These are phyloP conservation scores for Smittia aterrima DNA, from an alignment of 2,888 invertebrate species.

Conservation along the genomic window DNA sequence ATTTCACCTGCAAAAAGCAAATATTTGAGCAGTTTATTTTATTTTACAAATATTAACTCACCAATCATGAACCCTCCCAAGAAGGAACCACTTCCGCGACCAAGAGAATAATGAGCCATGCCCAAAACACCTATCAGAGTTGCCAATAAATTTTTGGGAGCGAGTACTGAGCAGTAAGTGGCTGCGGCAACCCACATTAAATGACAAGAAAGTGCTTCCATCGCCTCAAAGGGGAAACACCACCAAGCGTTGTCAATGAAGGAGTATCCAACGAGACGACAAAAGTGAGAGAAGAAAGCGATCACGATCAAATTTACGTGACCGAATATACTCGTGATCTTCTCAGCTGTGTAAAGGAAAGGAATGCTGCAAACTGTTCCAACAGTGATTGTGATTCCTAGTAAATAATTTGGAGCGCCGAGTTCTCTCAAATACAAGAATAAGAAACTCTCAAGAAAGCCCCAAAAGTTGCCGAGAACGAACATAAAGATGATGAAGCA, in stretches of 20 bases:
- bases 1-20: conserved; percentile 52
- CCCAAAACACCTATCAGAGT: conserved; percentile 84
- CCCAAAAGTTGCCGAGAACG: conserved; percentile 81
- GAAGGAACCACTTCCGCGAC: conserved; percentile 78
- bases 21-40: too few relatives aligned
- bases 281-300: conserved; percentile 81
- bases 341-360: conserved; percentile 79
- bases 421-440: conserved; percentile 82
- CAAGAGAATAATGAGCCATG: conserved; percentile 85
- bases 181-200: conserved; percentile 90
- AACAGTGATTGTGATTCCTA: conserved; percentile 83
- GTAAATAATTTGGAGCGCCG: conserved; percentile 76
- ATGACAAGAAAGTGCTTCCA: conserved; percentile 81
- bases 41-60: too few relatives aligned
- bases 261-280: conserved; percentile 78
- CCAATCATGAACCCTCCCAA: conserved; percentile 75
- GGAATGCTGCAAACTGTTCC: conserved; percentile 81
- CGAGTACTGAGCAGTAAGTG: conserved; percentile 79
- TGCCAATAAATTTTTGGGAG: conserved; percentile 78
- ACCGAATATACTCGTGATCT: conserved; percentile 75
- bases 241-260: conserved; percentile 83
- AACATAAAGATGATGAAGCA: conserved; percentile 79
- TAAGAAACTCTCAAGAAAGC: conserved; percentile 84
- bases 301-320: conserved; percentile 80
- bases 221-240: conserved; percentile 84